Evolutionary conservation across 2,888 invertebrate species (phyloP).

Genomic region (Melitaea athalia): DNA sequence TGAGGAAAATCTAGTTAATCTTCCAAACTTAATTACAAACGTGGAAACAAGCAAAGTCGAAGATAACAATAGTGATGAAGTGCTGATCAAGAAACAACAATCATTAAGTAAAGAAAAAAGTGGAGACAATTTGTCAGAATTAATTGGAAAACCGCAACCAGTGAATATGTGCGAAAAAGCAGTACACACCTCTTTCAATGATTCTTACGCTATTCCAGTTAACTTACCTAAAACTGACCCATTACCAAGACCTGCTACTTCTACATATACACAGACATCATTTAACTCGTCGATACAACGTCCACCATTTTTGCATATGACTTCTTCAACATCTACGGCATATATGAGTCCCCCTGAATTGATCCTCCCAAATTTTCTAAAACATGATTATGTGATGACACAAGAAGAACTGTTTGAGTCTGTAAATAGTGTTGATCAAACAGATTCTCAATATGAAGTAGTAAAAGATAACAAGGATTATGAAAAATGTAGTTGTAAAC

Average conservation of each 20-base stretch:
- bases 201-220: constrained; percentile 45
- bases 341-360: constrained; percentile 79
- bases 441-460: constrained; percentile 39
- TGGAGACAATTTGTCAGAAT: constrained; percentile 6
- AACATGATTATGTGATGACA: constrained; percentile 45
- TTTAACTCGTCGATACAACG: constrained; percentile 57
- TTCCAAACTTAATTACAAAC: neutral
- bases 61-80: neutral
- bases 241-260: constrained; percentile 55
- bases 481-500: constrained; percentile 50
- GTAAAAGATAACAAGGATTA: constrained; percentile 40
- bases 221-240: constrained; percentile 46
- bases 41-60: neutral
- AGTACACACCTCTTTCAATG: constrained; percentile 49
- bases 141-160: neutral
- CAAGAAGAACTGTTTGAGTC: constrained; percentile 50
- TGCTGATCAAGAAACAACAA: constrained; percentile 13
- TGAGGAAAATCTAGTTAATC: neutral
- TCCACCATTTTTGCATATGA: constrained; percentile 69
- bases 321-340: constrained; percentile 77
- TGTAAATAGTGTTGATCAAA: constrained; percentile 39
- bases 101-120: constrained; percentile 27
- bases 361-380: constrained; percentile 64
- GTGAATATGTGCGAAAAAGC: constrained; percentile 48
- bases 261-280: constrained; percentile 69